A percentile compares a stretch with the other conserved stretches of the same genome.
Evolutionary conservation across 1,140 invertebrate species (phyloP).

Genomic region (Drosophila biarmipes): DNA sequence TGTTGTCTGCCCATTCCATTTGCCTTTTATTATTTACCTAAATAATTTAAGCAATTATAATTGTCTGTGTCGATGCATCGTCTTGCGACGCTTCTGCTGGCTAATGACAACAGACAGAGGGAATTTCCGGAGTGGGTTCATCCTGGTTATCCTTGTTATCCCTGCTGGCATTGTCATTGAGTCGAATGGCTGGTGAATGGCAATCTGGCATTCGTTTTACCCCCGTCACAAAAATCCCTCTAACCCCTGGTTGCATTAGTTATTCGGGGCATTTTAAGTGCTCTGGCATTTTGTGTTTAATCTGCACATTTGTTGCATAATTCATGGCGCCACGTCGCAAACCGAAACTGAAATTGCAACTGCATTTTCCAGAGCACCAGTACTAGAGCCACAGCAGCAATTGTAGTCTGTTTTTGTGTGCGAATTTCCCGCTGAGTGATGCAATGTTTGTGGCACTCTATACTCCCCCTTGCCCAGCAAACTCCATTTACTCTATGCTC

Average conservation of each 20-base stretch:
- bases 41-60: conserved; percentile 74
- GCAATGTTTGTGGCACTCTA: conserved; percentile 20
- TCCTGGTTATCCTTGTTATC: background rate
- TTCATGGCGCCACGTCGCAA: conserved; percentile 62
- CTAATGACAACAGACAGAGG: conserved; percentile 38
- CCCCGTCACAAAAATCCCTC: background rate
- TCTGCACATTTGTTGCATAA: conserved; percentile 80
- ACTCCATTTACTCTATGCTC: background rate
- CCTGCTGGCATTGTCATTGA: conserved; percentile 20
- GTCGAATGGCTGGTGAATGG: conserved; percentile 27
- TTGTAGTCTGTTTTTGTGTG: conserved; percentile 43
- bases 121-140: background rate
- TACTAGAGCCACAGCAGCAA: conserved; percentile 7
- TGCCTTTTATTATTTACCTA: conserved; percentile 48
- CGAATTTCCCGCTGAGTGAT: conserved; percentile 43
- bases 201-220: conserved; percentile 18
- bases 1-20: conserved; percentile 5
- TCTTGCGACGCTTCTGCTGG: conserved; percentile 22
- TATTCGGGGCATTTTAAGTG: conserved; percentile 74
- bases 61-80: conserved; percentile 39
- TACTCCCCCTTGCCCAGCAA: background rate
- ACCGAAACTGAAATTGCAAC: conserved; percentile 46
- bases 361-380: conserved; percentile 1
- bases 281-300: conserved; percentile 79
- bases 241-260: conserved; percentile 44